Conservation (phyloP, 2,888 invertebrate genomes). For the Heterodera filipjevi region DNA sequence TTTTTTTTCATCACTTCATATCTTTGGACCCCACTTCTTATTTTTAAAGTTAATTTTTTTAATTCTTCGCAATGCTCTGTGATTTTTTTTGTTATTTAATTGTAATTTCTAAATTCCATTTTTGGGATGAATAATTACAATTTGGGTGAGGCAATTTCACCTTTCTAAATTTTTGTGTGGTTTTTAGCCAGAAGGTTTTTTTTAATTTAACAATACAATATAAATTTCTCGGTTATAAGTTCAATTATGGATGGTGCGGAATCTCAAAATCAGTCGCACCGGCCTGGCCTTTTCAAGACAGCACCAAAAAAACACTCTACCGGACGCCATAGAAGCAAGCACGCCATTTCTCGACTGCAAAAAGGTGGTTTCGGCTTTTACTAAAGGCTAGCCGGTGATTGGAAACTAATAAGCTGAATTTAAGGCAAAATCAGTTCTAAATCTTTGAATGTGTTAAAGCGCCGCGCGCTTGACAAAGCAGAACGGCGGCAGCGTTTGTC, state of each 20-base stretch:
- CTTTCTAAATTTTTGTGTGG: too few species aligned
- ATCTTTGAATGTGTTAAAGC: background rate
- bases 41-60: background rate
- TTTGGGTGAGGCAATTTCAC: too few species aligned
- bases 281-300: slow-evolving; percentile 86
- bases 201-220: too few species aligned
- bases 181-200: too few species aligned
- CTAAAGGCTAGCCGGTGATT: background rate
- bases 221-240: too few species aligned
- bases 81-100: background rate
- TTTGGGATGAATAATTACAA: slow-evolving; percentile 13
- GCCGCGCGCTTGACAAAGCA: background rate
- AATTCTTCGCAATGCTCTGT: background rate
- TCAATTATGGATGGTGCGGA: background rate
- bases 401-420: background rate
- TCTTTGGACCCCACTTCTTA: background rate
- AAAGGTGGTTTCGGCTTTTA: slow-evolving; percentile 40
- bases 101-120: slow-evolving; percentile 20
- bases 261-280: slow-evolving; percentile 71
- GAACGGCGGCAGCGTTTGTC: slow-evolving; percentile 35
- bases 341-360: slow-evolving; percentile 70
- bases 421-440: slow-evolving; percentile 34
- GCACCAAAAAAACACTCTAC: slow-evolving; percentile 90
- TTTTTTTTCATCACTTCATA: background rate
- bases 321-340: slow-evolving; percentile 87